Conservation (phyloP, 2,888 invertebrate genomes). For the Mimachlamys varia region DNA sequence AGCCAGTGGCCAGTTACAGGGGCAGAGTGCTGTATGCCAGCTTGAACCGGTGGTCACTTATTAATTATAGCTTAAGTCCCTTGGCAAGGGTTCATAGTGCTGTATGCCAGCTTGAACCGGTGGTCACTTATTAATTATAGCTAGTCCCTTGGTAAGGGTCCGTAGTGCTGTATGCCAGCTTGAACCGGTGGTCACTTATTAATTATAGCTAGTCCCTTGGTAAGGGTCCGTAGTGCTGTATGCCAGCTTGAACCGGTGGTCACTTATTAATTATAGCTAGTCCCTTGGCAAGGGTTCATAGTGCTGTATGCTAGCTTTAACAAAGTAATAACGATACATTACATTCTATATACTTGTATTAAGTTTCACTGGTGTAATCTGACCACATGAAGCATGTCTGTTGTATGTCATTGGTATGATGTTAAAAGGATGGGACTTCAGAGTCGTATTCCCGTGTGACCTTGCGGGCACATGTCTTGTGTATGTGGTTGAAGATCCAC, state of each 20-base stretch:
- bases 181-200: neutral
- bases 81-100: neutral
- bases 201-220: neutral
- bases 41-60: too few relatives aligned
- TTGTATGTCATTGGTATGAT: neutral
- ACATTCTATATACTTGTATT: too few relatives aligned
- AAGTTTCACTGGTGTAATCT: too few relatives aligned
- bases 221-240: neutral
- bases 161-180: neutral
- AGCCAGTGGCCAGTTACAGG: neutral
- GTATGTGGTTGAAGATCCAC: neutral
- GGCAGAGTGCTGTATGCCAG: neutral
- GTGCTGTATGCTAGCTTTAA: neutral
- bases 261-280: neutral
- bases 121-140: neutral
- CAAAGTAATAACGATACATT: too few relatives aligned
- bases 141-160: neutral
- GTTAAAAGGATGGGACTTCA: neutral
- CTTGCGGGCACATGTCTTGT: neutral
- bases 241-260: neutral
- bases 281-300: neutral
- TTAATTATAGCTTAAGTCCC: neutral
- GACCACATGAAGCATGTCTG: too few relatives aligned
- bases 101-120: neutral
- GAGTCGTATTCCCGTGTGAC: neutral